These are phyloP conservation scores for Gobio occitaniae DNA, from an alignment of 2,797 vertebrate species.

Conservation along the genomic window DNA sequence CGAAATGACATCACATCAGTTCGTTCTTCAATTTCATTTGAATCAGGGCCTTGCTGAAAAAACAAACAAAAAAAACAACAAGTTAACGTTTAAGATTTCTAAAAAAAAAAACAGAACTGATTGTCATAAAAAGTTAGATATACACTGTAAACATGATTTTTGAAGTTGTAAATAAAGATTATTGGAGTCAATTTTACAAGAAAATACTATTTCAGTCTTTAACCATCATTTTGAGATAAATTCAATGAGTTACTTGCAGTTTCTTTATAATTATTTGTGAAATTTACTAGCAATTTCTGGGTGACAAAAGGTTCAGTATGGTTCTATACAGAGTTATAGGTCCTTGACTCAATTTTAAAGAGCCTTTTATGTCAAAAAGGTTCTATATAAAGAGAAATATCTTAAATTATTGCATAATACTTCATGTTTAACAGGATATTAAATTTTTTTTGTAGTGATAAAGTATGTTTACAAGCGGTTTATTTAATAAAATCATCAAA, in stretches of 20 bases:
- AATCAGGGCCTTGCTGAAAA: too few species aligned
- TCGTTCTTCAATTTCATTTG: too few species aligned
- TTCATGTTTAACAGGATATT: too few species aligned
- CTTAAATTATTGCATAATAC: too few species aligned
- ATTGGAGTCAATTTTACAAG: background rate
- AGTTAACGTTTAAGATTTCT: background rate
- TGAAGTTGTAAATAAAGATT: background rate
- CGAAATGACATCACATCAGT: too few species aligned
- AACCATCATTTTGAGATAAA: background rate
- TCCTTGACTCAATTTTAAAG: too few species aligned
- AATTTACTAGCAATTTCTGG: background rate
- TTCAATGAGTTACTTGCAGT: background rate
- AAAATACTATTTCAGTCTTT: background rate
- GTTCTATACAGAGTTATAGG: background rate
- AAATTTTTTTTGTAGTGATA: fast-evolving
- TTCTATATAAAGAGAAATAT: too few species aligned
- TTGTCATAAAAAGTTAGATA: background rate
- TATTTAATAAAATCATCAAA: too few species aligned
- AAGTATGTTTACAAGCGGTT: too few species aligned
- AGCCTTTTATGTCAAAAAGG: too few species aligned
- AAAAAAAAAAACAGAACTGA: background rate
- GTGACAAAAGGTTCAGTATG: background rate
- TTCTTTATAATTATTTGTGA: background rate
- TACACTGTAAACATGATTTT: background rate
- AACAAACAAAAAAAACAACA: too few species aligned